Evolutionary conservation across 1,140 invertebrate genomes (phyloP).

Genomic region (Brachionus sp.): DNA sequence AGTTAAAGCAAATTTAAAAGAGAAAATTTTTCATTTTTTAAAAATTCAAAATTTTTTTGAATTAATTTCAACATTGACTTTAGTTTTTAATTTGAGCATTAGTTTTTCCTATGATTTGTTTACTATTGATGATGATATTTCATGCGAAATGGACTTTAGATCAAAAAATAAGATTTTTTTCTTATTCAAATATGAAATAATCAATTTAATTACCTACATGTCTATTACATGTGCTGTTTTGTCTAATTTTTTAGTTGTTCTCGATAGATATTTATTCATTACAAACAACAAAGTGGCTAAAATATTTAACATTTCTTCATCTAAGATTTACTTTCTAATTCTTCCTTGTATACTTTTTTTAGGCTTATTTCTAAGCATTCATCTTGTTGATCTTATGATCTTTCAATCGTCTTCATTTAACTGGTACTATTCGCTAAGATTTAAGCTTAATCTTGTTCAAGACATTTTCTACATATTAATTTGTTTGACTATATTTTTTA

Average conservation of each 20-base stretch:
- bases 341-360: too few relatives aligned
- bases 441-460: too few relatives aligned
- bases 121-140: background rate
- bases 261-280: background rate
- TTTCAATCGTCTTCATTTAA: too few relatives aligned
- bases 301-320: too few relatives aligned
- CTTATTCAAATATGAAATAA: background rate
- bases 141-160: background rate
- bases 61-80: background rate
- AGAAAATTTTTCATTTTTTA: background rate
- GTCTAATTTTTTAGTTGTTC: background rate
- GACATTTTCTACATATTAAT: too few relatives aligned
- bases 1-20: conserved; percentile 4
- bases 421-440: too few relatives aligned
- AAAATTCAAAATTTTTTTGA: background rate
- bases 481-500: too few relatives aligned
- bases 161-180: background rate
- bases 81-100: background rate
- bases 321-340: too few relatives aligned
- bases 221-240: background rate
- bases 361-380: too few relatives aligned
- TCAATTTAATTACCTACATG: background rate
- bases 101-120: background rate
- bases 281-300: background rate
- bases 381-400: too few relatives aligned